A percentile compares a stretch with the other conserved stretches of the same genome.
Evolutionary conservation across 2,888 invertebrate species (phyloP).

Genomic region (Chymomyza procnemis): DNA sequence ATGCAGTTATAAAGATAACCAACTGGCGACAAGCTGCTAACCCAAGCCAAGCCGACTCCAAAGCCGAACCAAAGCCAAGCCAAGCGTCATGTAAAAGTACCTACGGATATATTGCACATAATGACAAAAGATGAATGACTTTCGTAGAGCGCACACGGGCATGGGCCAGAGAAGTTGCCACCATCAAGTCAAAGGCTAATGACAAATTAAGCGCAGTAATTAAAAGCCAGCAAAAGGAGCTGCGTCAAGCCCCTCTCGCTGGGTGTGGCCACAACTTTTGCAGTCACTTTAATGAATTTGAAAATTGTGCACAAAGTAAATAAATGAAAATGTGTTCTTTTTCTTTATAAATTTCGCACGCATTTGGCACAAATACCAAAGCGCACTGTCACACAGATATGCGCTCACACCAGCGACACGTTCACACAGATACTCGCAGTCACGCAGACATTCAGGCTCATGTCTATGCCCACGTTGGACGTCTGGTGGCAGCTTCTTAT

Average conservation of each 20-base stretch:
- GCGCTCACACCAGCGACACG: too few species aligned
- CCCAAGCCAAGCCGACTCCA: conserved; percentile 27
- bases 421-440: conserved; percentile 2
- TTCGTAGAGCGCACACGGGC: background rate
- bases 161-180: background rate
- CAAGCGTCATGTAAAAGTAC: conserved; percentile 17
- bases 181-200: conserved; percentile 66
- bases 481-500: conserved; percentile 32
- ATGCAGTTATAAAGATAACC: background rate
- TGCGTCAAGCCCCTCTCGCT: conserved; percentile 6
- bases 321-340: conserved; percentile 27
- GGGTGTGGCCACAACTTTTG: background rate
- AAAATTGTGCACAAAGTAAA: conserved; percentile 27
- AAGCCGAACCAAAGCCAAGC: too few species aligned
- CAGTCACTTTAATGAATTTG: conserved; percentile 37
- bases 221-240: conserved; percentile 36
- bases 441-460: conserved; percentile 25
- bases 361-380: conserved; percentile 43
- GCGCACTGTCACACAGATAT: conserved; percentile 6
- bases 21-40: conserved; percentile 15
- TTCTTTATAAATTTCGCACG: conserved; percentile 70
- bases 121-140: conserved; percentile 46
- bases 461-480: conserved; percentile 11
- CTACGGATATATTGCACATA: conserved; percentile 29
- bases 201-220: conserved; percentile 67